Evolutionary conservation across 2,797 vertebrate species (phyloP), one percentile per base, ranked within the genome.

Genomic region (Acanthopagrus latus): DNA sequence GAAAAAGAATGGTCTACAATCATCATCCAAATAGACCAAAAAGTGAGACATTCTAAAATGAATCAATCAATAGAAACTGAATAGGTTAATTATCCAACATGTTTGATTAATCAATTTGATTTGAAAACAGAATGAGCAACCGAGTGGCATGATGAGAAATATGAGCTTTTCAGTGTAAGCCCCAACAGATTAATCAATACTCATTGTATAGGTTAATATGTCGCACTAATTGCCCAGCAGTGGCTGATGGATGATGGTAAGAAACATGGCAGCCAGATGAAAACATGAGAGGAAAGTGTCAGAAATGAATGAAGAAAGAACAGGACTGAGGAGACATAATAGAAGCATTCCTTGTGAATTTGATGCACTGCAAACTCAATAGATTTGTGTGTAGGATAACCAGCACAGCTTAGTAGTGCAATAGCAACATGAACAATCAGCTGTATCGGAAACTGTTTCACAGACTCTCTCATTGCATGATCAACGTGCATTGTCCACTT

Each of bases 51-150:
- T 10, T 64, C 41, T 51, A 12, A 46, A 64, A 81, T 72, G 1
- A 88, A 91, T 93, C 63, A 85, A 87, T 93, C 89, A 84, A 64
- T 27, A 41, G 21, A 81, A 78, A 77, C 52, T 83, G 83, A 91
- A 87, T 84, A 92, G 90, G 82, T 95, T 91, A 95, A 93, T 92
- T 92, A 91, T 89, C 78, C 74, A 83, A 85, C 85, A 77, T 74
- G 71, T 64, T 72, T 91, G 87, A 91, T 87, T 70, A 71, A 89
- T 91, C 68, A 59, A 71, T 86, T 60, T 71, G 80, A 88, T 85
- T 81, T 69, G 80, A 85, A 80, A 84, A 86, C 52, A 74, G 52
- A 73, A 76, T 29, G 62, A 85, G 83, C 23, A 47, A 73, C 60
- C 3, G 23, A 64, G 60, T 59, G 64, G 75, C 80, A 55, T 58